phyloP scores from a whole-genome alignment of 2,797 vertebrate genomes.

The Microctenopoma lineatum region DNA sequence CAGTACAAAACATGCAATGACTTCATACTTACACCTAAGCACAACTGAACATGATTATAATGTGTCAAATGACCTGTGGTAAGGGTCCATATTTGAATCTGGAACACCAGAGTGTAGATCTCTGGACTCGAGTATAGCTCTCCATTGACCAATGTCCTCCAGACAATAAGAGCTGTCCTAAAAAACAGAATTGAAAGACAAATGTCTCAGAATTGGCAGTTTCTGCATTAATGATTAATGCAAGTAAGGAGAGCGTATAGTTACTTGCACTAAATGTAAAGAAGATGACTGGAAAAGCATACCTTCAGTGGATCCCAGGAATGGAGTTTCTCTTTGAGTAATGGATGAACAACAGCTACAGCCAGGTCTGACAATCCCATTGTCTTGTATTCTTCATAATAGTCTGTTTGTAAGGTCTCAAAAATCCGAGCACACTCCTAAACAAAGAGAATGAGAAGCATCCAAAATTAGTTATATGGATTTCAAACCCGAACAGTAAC shows the following conservation, averaged over 20 bases:
- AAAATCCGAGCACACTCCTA: constrained; percentile 91
- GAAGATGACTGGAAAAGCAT: background rate
- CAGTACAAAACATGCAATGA: background rate
- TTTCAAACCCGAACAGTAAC: background rate
- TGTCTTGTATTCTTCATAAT: constrained; percentile 94
- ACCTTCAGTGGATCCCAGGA: constrained; percentile 96
- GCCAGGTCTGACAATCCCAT: constrained; percentile 92
- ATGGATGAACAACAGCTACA: constrained; percentile 92
- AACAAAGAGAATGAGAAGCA: constrained; percentile 15
- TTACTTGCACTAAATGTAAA: background rate
- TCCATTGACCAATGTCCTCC: constrained; percentile 94
- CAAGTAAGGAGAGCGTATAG: background rate
- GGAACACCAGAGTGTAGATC: constrained; percentile 88
- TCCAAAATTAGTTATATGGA: background rate
- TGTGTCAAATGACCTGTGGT: constrained; percentile 88
- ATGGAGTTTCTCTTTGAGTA: constrained; percentile 92
- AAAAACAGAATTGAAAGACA: constrained; percentile 35
- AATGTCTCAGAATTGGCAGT: background rate
- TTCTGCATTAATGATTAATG: background rate
- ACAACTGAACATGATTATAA: background rate
- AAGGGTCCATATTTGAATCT: constrained; percentile 92
- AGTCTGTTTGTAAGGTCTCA: constrained; percentile 93
- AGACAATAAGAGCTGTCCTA: constrained; percentile 91
- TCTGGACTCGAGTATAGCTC: constrained; percentile 91
- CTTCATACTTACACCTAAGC: background rate